Base-by-base conservation (phyloP, 2,888 invertebrate genomes). In the Ceratothoa steindachneri region DNA sequence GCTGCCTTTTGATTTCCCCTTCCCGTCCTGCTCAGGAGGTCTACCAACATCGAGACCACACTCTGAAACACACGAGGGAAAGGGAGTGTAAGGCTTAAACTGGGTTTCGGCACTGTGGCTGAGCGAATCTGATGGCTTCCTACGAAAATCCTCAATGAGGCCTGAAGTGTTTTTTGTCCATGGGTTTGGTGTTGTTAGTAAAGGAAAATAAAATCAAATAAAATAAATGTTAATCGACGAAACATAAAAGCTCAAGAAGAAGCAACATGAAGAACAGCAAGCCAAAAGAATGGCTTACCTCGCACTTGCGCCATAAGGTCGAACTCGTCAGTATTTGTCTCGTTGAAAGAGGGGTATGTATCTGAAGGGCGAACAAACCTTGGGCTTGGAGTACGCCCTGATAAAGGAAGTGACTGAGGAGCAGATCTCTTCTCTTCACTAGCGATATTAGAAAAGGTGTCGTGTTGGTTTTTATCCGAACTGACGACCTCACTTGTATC, bases 251-350 rank as follows among this genome's bases (percentile, higher is more conserved):
- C 27, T 60, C 31, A 78, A 75, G 52, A 73, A 75, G 75, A 75
- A 73, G 69, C 75, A 72, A 30, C 67, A 66, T 70, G 69, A 68
- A 74, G 66, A 69, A 66, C 70, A 76, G 79, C 79, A 76, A 76
- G 76, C 79, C 76, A 70, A 73, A 74, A 77, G 77, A 73, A 67
- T 75, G 79, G 76, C 79, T 79, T 79, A 79, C 79, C 79, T 79
- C 79, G 75, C 73, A 79, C 75, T 74, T 79, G 79, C 67, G 79
- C 73, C 79, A 79, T 76, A 67, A 79, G 79, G 74, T 79, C 73
- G 72, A 79, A 79, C 31, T 79, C 79, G 55, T 79, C 79, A 31
- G 75, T 60, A 67, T 69, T 67, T n/a, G 67, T 71, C 41, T 78
- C 71, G 71, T 69, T 67, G 71, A 68, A 73, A 41, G 72, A 71